Base-by-base conservation (phyloP, 2,888 invertebrate species). In the Gisinianus flammeolus region DNA sequence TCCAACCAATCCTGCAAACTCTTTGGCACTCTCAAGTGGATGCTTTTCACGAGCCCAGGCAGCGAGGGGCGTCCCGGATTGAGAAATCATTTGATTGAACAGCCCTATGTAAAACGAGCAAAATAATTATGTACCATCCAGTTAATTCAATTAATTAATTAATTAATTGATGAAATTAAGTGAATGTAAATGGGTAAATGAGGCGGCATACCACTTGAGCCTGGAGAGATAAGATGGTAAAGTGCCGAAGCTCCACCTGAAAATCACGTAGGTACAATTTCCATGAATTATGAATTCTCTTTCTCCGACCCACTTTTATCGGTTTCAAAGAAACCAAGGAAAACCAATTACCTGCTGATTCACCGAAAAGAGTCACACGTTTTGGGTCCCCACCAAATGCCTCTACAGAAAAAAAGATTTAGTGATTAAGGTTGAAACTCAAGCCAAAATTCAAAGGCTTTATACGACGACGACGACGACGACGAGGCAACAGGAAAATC, bases 341-440 rank as follows among this genome's bases (percentile, higher is more conserved):
- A n/a, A n/a, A n/a, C n/a, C n/a, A n/a, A n/a, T n/a, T n/a, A n/a
- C n/a, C n/a, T n/a, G n/a, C 12, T 35, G 12, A 5, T 35, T 35
- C 74, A 64, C 74, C 74, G 26, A 74, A 74, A 74, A 74, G 28
- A 2, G 74, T 74, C 3, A 75, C 75, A n/a, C 31, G 66, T 31
- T 76, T 76, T 0, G 76, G 76, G 24, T 76, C 76, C 0, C 76
- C 76, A 30, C 76, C 76, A 16, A 73, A 73, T n/a, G 66, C 66
- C 22, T 35, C n/a, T n/a, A n/a, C n/a, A n/a, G n/a, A n/a, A n/a
- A n/a, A n/a, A n/a, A n/a, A n/a, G n/a, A n/a, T n/a, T n/a, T n/a
- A n/a, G n/a, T n/a, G n/a, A n/a, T n/a, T n/a, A n/a, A n/a, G n/a
- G n/a, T n/a, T n/a, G n/a, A n/a, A n/a, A n/a, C n/a, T n/a, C n/a